phyloP scores from a whole-genome alignment of 2,888 invertebrate genomes.

The Nezara viridula region DNA sequence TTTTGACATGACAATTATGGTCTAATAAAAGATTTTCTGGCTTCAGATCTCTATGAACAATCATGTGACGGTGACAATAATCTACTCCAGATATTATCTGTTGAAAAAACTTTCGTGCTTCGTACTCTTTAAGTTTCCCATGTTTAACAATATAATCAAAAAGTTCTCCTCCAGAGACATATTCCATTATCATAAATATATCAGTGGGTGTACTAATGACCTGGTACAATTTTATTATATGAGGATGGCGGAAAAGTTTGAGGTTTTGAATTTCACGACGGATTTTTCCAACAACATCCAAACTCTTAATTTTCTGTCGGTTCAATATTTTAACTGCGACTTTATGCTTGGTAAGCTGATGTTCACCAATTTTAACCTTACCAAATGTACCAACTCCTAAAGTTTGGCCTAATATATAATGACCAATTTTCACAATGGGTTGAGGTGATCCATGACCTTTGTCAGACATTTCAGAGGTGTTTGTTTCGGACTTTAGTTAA shows the following conservation, averaged over 20 bases:
- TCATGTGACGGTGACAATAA: conserved; percentile 99
- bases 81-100: conserved; percentile 99
- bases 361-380: conserved; percentile 99
- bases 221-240: conserved; percentile 97
- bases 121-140: conserved; percentile 97
- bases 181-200: conserved; percentile 99
- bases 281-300: conserved; percentile 99
- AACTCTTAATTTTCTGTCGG: conserved; percentile 97
- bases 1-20: conserved; percentile 97
- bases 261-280: conserved; percentile 98
- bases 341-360: conserved; percentile 97
- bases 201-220: conserved; percentile 99
- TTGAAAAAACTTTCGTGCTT: conserved; percentile 98
- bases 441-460: conserved; percentile 62
- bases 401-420: conserved; percentile 94
- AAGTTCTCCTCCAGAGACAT: conserved; percentile 98
- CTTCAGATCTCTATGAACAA: conserved; percentile 97
- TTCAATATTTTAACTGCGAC: conserved; percentile 99
- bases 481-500: neutral
- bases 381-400: conserved; percentile 99
- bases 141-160: conserved; percentile 99
- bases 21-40: conserved; percentile 97
- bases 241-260: conserved; percentile 98
- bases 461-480: conserved; percentile 58
- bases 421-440: conserved; percentile 89